Evolutionary conservation across 2,797 vertebrate genomes (phyloP).

Genomic region (Acrocephalus scirpaceus): DNA sequence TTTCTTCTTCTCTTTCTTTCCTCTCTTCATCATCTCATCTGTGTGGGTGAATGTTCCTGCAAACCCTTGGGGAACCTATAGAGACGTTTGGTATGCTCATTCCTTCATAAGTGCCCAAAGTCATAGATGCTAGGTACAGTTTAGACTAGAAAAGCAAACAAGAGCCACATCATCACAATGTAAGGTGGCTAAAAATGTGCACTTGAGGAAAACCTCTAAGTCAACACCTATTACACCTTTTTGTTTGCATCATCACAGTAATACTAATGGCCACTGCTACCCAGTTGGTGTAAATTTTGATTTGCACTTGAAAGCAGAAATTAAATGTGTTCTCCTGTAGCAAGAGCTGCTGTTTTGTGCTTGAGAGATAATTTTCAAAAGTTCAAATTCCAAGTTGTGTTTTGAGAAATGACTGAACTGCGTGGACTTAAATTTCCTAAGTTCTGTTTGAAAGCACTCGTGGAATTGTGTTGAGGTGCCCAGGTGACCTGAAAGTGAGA

Average conservation of each 20-base stretch:
- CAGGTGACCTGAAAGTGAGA: neutral
- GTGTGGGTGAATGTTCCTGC: slow-evolving; percentile 90
- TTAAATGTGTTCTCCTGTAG: neutral
- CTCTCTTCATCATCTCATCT: slow-evolving; percentile 85
- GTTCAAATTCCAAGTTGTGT: neutral
- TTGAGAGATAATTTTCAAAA: neutral
- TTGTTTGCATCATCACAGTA: neutral
- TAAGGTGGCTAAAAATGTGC: slow-evolving; percentile 66
- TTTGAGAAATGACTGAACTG: neutral
- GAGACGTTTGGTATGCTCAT: slow-evolving; percentile 93
- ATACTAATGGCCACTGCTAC: neutral
- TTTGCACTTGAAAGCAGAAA: neutral
- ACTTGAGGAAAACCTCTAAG: slow-evolving; percentile 33
- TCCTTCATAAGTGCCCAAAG: slow-evolving; percentile 84
- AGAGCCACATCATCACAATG: neutral
- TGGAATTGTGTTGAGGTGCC: neutral
- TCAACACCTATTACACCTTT: neutral
- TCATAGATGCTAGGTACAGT: slow-evolving; percentile 75
- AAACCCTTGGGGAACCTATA: slow-evolving; percentile 89
- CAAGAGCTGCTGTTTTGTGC: neutral
- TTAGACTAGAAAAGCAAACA: slow-evolving; percentile 2
- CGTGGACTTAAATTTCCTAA: neutral
- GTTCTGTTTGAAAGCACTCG: neutral
- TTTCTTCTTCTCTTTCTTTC: slow-evolving; percentile 72
- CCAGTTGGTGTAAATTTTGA: neutral